Base-by-base conservation (phyloP, 2,113 vertebrate genomes). In the Caracal caracal region DNA sequence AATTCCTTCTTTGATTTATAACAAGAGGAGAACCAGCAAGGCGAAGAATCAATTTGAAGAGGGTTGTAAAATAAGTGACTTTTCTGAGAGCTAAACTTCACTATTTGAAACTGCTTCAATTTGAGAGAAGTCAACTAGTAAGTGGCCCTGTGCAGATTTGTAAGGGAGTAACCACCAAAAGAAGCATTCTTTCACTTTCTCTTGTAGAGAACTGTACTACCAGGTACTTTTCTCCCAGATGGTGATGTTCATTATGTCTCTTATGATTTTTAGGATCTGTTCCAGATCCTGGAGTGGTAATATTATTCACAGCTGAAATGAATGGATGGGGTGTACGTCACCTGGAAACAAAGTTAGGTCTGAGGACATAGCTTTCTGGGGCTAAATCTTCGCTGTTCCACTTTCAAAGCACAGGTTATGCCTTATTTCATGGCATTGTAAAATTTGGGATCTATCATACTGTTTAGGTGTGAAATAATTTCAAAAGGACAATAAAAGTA, bases 1-100 rank as follows among this genome's bases (percentile, higher is more conserved):
- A 28, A n/a, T 89, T 53, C 24, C 51, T 90, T 59, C 70, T 95
- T 93, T 61, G 37, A 56, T 91, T 92, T 91, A 59, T 35, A 95
- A 78, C 16, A 93, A 35, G 16, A 22, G 33, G 51, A n/a, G 73
- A 53, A 73, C 16, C 0, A 68, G 40, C 66, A 81, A 96, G 24
- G 30, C 0, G 0, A 92, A 59, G 10, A 89, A 73, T 85, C 35
- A 56, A 6, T 66, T 24, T 35, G 66, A 70, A 76, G 59, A 90
- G 5, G 3, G 20, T 30, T 63, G 16, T 19, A 68, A 92, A 94
- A 43, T 82, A 76, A 88, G 30, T 83, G 47, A 24, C 70, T 91
- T 76, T 81, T 59, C 33, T n/a, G 24, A 75, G 47, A 94, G 59
- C 22, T 94, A 43, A 93, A 94, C 37, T 80, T 85, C 24, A 81